These are phyloP conservation scores for Aurelia sp. DNA, from an alignment of 30 jellyfish, hydroid and myxozoan genomes.

Conservation along the genomic window DNA sequence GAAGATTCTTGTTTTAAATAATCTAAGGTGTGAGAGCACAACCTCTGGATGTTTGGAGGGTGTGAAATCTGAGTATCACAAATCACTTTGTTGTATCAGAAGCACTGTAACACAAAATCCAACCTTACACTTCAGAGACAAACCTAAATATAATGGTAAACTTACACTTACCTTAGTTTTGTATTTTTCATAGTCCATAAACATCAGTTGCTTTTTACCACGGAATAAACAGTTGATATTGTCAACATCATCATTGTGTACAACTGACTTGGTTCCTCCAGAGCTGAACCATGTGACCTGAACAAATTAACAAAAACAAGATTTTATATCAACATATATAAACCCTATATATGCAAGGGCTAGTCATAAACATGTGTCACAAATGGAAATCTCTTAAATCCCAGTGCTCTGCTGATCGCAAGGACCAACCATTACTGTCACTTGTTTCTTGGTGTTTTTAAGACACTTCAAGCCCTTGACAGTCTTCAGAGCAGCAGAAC, in stretches of 20 bases:
- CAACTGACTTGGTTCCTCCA: slow-evolving; percentile 97
- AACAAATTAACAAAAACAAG: background rate
- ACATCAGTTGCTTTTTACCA: slow-evolving; percentile 79
- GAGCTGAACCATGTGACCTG: slow-evolving; percentile 96
- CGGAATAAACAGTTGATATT: slow-evolving; percentile 89
- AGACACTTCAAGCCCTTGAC: too few species aligned
- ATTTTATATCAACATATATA: background rate
- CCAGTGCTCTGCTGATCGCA: too few species aligned
- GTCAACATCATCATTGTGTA: slow-evolving; percentile 90
- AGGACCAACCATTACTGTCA: too few species aligned
- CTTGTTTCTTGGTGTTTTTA: too few species aligned
- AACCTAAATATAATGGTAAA: background rate
- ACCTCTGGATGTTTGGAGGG: too few species aligned
- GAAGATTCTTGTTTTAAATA: too few species aligned
- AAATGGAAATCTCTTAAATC: too few species aligned
- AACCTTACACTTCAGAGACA: background rate
- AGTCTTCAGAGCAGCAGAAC: too few species aligned
- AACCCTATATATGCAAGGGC: background rate
- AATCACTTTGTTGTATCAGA: too few species aligned
- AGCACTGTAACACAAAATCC: background rate
- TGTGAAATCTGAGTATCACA: too few species aligned
- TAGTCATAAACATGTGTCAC: background rate
- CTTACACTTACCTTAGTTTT: slow-evolving; percentile 51
- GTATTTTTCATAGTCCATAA: slow-evolving; percentile 70
- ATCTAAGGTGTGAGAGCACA: too few species aligned